Evolutionary conservation across 2,888 invertebrate genomes (phyloP), one percentile per base, ranked within the genome.

Genomic region (Melitaea athalia): DNA sequence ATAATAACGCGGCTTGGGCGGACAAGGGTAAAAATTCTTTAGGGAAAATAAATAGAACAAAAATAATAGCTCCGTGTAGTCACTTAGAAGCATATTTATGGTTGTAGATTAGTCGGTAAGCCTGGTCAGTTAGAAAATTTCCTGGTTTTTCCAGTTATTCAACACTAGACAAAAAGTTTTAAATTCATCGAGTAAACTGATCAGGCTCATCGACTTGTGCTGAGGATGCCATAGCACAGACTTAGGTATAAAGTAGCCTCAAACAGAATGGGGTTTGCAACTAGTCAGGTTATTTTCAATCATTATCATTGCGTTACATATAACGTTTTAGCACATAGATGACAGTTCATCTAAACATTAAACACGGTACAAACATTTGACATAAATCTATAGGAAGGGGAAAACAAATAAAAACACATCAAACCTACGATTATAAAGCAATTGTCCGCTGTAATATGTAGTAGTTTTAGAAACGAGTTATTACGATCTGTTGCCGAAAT

Each of bases 401-500:
- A 84, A 49, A 85, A 85, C 85, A 63, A 80, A 81, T 83, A 85
- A 77, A 81, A 84, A 88, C 83, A 89, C 84, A 84, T 83, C 82
- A 86, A 89, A 86, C 86, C 85, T 85, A 89, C 83, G 55, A 33
- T 73, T 84, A 87, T 82, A 77, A 91, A 91, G 90, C 90, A 84
- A 77, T 82, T 77, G 78, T 80, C 79, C 82, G 85, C 82, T 82
- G 81, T 78, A 79, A 85, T 84, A 85, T 81, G 85, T 83, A 81
- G 81, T 78, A 76, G 73, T 81, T 76, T 24, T 24, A 78, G 80
- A 81, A 77, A 81, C 79, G 80, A 76, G 77, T 80, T 81, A 78
- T 92, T 92, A 92, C 92, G 92, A 92, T 91, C 92, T 92, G 92
- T 91, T 91, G 88, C 92, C 91, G 89, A 91, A 92, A 92, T 91